These are phyloP conservation scores for Nineta flava DNA, from an alignment of 2,888 invertebrate species.

Conservation along the genomic window DNA sequence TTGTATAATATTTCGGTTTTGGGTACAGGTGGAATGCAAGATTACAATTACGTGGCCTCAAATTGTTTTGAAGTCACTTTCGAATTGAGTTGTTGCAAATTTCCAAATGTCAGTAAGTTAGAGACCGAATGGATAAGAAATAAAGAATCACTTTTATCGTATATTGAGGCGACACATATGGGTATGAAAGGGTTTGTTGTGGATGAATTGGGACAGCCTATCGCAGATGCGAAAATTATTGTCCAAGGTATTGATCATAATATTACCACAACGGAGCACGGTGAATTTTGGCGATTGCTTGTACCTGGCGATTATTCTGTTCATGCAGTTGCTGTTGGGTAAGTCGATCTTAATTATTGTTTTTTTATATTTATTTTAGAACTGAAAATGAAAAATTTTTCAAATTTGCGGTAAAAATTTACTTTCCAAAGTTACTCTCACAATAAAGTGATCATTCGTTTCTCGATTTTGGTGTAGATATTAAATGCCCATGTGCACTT, in stretches of 20 bases:
- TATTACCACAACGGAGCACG: constrained; percentile 58
- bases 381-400: constrained; percentile 5
- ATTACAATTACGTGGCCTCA: constrained; percentile 90
- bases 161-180: constrained; percentile 65
- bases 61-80: constrained; percentile 96
- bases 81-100: constrained; percentile 93
- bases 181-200: constrained; percentile 51
- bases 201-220: constrained; percentile 42
- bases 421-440: background rate
- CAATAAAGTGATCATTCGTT: no score
- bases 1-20: background rate
- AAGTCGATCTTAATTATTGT: constrained; percentile 18
- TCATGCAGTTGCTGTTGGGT: constrained; percentile 59
- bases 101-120: constrained; percentile 55
- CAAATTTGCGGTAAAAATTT: no score
- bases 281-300: constrained; percentile 90
- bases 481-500: no score
- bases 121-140: constrained; percentile 72
- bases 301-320: constrained; percentile 74
- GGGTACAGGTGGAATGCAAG: constrained; percentile 82
- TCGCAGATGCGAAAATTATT: constrained; percentile 57
- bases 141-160: constrained; percentile 67
- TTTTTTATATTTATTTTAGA: background rate
- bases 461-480: no score
- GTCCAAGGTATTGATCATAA: constrained; percentile 68